phyloP scores from a whole-genome alignment of 1,140 invertebrate genomes.

The Bombus breviceps region DNA sequence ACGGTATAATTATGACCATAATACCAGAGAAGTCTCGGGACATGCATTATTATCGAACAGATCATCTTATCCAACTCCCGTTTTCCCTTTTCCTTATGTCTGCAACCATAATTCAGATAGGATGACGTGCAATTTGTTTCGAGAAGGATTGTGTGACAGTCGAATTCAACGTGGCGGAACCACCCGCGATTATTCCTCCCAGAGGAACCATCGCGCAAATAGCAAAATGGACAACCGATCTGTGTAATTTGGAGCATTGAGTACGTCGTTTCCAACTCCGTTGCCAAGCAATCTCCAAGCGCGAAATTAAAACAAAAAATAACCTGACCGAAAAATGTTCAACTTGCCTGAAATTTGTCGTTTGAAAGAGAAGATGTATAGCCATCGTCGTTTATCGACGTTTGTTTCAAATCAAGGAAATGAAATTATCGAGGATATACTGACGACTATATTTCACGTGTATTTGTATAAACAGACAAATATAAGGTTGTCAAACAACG shows the following conservation, averaged over 20 bases:
- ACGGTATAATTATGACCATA: neutral
- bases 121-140: constrained; percentile 35
- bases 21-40: neutral
- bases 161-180: constrained; percentile 20
- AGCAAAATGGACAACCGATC: constrained; percentile 15
- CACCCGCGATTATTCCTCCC: constrained; percentile 16
- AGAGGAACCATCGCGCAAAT: neutral
- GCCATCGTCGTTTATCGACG: neutral
- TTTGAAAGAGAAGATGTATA: neutral
- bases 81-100: neutral
- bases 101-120: neutral
- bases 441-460: neutral
- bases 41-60: neutral
- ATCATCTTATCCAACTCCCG: neutral
- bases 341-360: neutral
- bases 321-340: neutral
- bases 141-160: constrained; percentile 24
- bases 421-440: neutral
- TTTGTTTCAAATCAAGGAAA: neutral
- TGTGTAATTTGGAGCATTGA: neutral
- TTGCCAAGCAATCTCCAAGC: neutral
- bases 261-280: neutral
- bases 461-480: neutral
- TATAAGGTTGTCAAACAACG: neutral
- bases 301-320: neutral